A percentile compares a stretch with the other conserved stretches of the same genome.
These are phyloP conservation scores for Melieria crassipennis DNA, from an alignment of 2,888 invertebrate genomes.

Conservation along the genomic window DNA sequence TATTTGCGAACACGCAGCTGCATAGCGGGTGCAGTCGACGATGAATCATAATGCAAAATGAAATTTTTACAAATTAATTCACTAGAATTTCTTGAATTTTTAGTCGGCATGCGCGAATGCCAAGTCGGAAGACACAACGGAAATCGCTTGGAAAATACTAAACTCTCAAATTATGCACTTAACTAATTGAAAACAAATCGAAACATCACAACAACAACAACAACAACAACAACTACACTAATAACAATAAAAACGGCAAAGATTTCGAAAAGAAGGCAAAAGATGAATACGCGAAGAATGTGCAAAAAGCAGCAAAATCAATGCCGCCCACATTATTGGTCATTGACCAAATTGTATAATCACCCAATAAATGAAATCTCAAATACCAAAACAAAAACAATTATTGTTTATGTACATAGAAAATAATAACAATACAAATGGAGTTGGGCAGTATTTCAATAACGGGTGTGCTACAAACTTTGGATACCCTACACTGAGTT, in stretches of 20 bases:
- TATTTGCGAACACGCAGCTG: no score
- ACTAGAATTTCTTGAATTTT: background rate
- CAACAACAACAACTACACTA: background rate
- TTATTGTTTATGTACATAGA: background rate
- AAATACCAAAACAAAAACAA: constrained; percentile 9
- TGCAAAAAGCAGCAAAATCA: constrained; percentile 12
- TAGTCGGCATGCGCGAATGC: background rate
- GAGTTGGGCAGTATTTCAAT: no score
- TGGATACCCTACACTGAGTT: no score
- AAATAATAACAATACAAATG: background rate
- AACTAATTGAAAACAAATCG: no score
- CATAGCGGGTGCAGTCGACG: no score
- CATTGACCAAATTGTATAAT: constrained; percentile 20
- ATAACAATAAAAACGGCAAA: background rate
- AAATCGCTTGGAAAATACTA: no score
- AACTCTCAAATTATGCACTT: no score
- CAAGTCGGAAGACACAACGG: no score
- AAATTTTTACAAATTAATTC: no score
- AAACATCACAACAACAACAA: no score
- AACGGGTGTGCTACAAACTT: no score
- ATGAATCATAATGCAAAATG: no score
- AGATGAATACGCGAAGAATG: background rate
- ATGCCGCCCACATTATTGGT: constrained; percentile 16
- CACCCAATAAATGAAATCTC: background rate
- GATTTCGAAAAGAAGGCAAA: background rate